Percentiles rank a stretch among this genome's conserved stretches.
phyloP scores from a whole-genome alignment of 2,888 invertebrate species.

The Bursaphelenchus okinawaensis region DNA sequence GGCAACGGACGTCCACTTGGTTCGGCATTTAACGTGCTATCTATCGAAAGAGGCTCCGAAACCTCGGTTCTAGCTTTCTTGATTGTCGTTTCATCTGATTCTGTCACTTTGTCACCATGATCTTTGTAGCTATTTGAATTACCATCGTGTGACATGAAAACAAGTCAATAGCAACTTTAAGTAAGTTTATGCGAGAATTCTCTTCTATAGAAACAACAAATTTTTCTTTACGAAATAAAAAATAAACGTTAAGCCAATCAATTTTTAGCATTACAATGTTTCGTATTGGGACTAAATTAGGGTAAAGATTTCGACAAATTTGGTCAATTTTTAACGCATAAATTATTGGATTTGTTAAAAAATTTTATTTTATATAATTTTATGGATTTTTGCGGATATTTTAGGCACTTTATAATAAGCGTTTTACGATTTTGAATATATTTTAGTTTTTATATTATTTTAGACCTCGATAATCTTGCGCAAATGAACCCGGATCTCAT shows the following conservation, averaged over 20 bases:
- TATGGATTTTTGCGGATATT: too few relatives aligned
- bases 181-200: too few relatives aligned
- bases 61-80: not conserved
- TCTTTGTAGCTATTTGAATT: not conserved
- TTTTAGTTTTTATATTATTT: not conserved
- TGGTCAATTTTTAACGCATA: too few relatives aligned
- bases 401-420: too few relatives aligned
- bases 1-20: not conserved
- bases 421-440: not conserved
- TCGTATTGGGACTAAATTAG: not conserved
- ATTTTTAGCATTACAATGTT: not conserved
- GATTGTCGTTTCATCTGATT: not conserved
- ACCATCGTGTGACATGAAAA: not conserved
- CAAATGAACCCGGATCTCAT: not conserved
- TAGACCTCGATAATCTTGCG: not conserved
- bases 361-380: too few relatives aligned
- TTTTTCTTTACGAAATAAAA: not conserved
- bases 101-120: not conserved
- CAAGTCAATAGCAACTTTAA: not conserved
- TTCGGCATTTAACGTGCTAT: not conserved
- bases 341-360: too few relatives aligned
- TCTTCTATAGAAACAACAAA: too few relatives aligned
- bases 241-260: constrained; percentile 1
- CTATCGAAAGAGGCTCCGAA: not conserved
- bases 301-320: too few relatives aligned